Conservation (phyloP, 2,797 vertebrate genomes). For the Steatocranus sp. region DNA sequence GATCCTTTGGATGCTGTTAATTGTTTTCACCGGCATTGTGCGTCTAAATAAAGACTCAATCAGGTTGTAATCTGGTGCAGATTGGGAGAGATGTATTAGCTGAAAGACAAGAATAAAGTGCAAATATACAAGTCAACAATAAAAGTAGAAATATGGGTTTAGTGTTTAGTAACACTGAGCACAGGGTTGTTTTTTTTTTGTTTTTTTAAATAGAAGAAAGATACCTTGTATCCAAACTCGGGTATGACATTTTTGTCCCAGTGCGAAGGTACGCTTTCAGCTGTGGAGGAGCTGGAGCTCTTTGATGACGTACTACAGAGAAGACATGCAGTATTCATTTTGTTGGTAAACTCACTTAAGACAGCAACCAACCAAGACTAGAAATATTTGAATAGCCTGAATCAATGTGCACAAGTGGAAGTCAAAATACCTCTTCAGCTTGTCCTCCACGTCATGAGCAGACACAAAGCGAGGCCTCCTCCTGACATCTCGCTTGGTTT, state of each 20-base stretch:
- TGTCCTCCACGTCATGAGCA: conserved; percentile 69
- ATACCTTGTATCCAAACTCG: conserved; percentile 83
- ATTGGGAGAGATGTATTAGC: conserved; percentile 66
- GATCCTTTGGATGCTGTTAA: conserved; percentile 78
- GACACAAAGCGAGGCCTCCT: conserved; percentile 87
- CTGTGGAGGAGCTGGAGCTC: conserved; percentile 16
- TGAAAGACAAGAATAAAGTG: conserved; percentile 19
- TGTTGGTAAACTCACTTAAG: not conserved
- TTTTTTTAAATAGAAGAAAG: not conserved
- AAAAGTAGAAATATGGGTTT: not conserved
- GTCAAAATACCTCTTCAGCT: conserved; percentile 64
- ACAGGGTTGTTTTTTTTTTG: rapidly evolving
- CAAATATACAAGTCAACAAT: not conserved
- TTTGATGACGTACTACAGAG: conserved; percentile 22
- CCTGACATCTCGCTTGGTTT: conserved; percentile 77
- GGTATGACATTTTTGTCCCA: conserved; percentile 84
- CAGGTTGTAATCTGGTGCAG: conserved; percentile 72
- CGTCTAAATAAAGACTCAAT: conserved; percentile 75
- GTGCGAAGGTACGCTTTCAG: conserved; percentile 71
- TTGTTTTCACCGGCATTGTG: conserved; percentile 73
- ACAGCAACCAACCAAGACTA: not conserved
- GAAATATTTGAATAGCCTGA: not conserved
- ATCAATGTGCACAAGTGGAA: not conserved
- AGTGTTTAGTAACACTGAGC: not conserved
- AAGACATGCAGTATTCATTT: not conserved